Evolutionary conservation across 37 sponge, comb jelly and placozoan genomes (phyloP).

Genomic region (Mnemiopsis leidyi): DNA sequence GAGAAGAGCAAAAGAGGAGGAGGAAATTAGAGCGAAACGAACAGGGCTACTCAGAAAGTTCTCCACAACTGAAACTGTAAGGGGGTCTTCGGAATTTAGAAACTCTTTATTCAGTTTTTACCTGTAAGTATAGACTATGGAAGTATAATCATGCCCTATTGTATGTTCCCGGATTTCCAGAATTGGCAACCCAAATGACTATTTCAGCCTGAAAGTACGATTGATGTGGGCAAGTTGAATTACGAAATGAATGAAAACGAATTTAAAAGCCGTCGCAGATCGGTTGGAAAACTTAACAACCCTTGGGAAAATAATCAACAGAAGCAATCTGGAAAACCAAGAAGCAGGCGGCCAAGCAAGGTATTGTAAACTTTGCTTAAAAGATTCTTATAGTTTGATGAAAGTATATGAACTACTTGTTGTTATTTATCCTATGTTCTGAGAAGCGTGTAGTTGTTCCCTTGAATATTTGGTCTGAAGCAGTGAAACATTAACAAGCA

Average conservation of each 20-base stretch:
- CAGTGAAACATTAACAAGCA: neutral
- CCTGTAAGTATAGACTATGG: no score
- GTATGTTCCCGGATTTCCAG: no score
- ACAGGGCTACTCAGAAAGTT: neutral
- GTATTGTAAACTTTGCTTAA: no score
- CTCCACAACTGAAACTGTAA: neutral
- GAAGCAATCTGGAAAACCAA: neutral
- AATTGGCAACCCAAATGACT: no score
- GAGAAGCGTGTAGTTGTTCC: no score
- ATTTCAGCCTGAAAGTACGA: neutral
- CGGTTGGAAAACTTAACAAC: neutral
- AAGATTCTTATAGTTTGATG: no score
- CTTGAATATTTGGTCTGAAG: no score
- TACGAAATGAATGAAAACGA: neutral
- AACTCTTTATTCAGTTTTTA: neutral
- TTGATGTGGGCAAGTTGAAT: conserved; percentile 16
- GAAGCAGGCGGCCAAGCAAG: neutral
- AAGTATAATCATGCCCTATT: no score
- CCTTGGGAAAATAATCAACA: neutral
- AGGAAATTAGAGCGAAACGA: neutral
- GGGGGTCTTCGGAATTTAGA: neutral
- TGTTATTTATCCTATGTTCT: no score
- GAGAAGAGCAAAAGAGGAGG: neutral
- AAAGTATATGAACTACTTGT: no score
- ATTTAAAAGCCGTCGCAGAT: neutral